Conservation (phyloP, 2,797 vertebrate species). For the Ctenosaura bakeri region DNA sequence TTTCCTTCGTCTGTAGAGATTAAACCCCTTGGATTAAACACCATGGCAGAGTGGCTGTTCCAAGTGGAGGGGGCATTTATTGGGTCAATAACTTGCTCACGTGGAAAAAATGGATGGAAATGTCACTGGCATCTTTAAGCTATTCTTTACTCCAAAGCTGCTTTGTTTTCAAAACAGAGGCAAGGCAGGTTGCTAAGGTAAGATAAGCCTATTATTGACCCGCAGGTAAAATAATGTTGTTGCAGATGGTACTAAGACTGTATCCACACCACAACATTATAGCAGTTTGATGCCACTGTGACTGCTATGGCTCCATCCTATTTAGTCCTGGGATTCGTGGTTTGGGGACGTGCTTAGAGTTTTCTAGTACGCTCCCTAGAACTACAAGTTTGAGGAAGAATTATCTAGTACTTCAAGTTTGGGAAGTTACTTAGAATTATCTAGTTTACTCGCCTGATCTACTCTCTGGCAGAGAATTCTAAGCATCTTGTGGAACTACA, state of each 20-base stretch:
- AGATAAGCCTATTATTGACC: not conserved
- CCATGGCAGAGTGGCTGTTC: not conserved
- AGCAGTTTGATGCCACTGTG: too few relatives aligned
- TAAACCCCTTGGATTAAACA: slow-evolving; percentile 82
- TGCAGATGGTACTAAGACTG: not conserved
- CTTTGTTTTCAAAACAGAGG: not conserved
- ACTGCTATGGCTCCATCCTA: not conserved
- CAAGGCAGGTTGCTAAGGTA: too few relatives aligned
- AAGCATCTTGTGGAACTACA: too few relatives aligned
- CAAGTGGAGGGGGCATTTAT: not conserved
- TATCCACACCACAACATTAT: not conserved
- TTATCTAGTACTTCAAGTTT: too few relatives aligned
- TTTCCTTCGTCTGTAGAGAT: slow-evolving; percentile 86
- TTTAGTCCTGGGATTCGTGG: too few relatives aligned
- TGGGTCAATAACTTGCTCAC: not conserved
- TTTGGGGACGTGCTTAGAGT: too few relatives aligned
- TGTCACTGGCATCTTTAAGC: not conserved
- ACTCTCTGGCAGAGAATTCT: too few relatives aligned
- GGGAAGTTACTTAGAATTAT: too few relatives aligned
- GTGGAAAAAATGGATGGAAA: not conserved
- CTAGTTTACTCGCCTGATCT: too few relatives aligned
- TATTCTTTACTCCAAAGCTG: slow-evolving; percentile 7
- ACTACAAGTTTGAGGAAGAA: too few relatives aligned
- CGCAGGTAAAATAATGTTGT: not conserved
- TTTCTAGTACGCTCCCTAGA: too few relatives aligned